Evolutionary conservation across 2,797 vertebrate species (phyloP), one percentile per base, ranked within the genome.

Genomic region (Sebastes flavidus): DNA sequence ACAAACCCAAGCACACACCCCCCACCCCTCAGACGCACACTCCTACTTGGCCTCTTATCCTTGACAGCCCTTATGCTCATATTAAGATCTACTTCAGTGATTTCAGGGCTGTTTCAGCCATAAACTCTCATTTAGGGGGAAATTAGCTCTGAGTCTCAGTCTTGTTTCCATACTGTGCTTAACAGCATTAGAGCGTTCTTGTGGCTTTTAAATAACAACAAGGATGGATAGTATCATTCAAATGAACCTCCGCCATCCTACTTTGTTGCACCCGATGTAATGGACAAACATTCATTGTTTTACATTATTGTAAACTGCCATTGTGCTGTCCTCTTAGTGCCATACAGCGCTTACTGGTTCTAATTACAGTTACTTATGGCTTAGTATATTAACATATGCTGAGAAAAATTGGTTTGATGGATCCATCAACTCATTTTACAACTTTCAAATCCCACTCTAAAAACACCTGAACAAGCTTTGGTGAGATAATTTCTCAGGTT

Each of bases 71-170:
- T 88, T 91, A 91, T 72, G 81, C 85, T 93, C 92, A 94, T 95
- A 95, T 95, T 94, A 95, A 95, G 95, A 95, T 95, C 92, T 95
- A 95, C 95, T 93, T 84, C 92, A 93, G 91, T 83, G 93, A 94
- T 94, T 93, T 91, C 92, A 90, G 88, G 93, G 87, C 84, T 77
- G 91, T 95, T 94, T 95, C 89, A 89, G 92, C 94, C 92, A 96
- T 96, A 96, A 95, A 96, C 82, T 94, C 94, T 95, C 85, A 95
- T 96, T 96, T 96, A 91, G 92, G 87, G 81, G 92, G 84, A 90
- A 95, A 96, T 95, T 95, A 95, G 92, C 92, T 87, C 16, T 80
- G 80, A 85, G 83, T 87, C 90, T 78, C 89, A 89, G 88, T 91
- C 93, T 93, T 87, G 92, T 93, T 92, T 89, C 93, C 87, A 94